A percentile compares a stretch with the other conserved stretches of the same genome.
Conservation (phyloP, 2,113 vertebrate genomes). For the Grammatotria lemairii region DNA sequence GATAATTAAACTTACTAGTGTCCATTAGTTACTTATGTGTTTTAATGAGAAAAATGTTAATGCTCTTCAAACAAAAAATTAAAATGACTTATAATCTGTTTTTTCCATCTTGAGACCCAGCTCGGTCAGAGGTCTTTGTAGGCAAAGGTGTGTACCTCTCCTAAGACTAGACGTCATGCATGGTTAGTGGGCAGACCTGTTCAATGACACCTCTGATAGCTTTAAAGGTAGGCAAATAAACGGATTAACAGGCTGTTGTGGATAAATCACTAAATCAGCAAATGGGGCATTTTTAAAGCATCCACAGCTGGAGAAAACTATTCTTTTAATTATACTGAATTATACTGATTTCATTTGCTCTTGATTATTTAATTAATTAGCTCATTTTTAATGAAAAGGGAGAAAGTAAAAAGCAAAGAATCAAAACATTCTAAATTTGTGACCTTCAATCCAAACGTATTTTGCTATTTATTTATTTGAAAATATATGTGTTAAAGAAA, state of each 20-base stretch:
- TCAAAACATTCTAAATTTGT: background rate
- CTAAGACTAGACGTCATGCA: background rate
- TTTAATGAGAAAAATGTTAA: background rate
- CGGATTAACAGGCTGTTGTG: background rate
- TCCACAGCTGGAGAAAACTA: background rate
- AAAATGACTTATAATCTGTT: background rate
- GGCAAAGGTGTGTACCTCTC: background rate
- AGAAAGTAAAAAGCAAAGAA: background rate
- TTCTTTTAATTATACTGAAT: background rate
- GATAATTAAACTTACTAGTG: background rate
- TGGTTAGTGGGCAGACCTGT: conserved; percentile 30
- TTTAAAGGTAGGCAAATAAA: background rate
- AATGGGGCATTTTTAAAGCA: background rate
- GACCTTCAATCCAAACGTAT: background rate
- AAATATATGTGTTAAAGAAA: background rate
- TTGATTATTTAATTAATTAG: background rate
- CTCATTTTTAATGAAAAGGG: background rate
- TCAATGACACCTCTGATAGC: background rate
- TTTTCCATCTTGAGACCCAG: background rate
- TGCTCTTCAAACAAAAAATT: background rate
- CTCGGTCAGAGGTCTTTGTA: background rate
- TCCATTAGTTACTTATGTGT: background rate
- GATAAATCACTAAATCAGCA: background rate
- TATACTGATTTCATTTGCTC: background rate
- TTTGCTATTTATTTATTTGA: background rate